Base-by-base conservation (phyloP, 2,888 invertebrate species). In the Timema podura region DNA sequence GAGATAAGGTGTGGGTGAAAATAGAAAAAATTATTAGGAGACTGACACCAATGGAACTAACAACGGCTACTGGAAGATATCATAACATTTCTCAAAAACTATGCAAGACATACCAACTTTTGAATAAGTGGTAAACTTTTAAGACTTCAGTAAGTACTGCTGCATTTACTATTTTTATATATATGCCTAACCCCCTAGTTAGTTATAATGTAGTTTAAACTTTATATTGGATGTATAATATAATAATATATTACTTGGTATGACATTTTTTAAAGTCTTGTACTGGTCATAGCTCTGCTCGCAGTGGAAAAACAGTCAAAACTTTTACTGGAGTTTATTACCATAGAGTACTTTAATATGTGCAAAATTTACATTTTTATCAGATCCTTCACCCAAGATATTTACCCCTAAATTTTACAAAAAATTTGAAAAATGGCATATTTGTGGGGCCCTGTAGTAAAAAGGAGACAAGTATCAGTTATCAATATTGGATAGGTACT, bases 21-120 rank as follows among this genome's bases (percentile, higher is more conserved):
- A n/a, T n/a, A 57, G 30, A n/a, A 57, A 57, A 57, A 5, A 57
- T 57, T 57, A 5, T 57, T 57, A 57, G n/a, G 57, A 57, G n/a
- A 57, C 5, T 57, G 15, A 57, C n/a, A 3, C 51, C 8, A 57
- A n/a, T 57, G 2, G 57, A 57, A 57, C 30, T 57, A n/a, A 57
- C 57, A 57, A 8, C 30, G 6, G 16, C 57, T 57, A 57, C 57
- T 13, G 57, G 57, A 57, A 9, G 13, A 57, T 57, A 0, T n/a
- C 57, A 57, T 30, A 30, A 30, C 57, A 57, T 57, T 57, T 57
- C 57, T n/a, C 57, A 13, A 57, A 57, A 57, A 57, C 57, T 11
- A 30, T 57, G 15, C n/a, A 3, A 30, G 57, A 57, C n/a, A 30
- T 16, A 9, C 9, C 30, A 57, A 16, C 57, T 57, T 57, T n/a